Conservation (phyloP, 2,113 vertebrate species). For the Oreochromis spilurus region DNA sequence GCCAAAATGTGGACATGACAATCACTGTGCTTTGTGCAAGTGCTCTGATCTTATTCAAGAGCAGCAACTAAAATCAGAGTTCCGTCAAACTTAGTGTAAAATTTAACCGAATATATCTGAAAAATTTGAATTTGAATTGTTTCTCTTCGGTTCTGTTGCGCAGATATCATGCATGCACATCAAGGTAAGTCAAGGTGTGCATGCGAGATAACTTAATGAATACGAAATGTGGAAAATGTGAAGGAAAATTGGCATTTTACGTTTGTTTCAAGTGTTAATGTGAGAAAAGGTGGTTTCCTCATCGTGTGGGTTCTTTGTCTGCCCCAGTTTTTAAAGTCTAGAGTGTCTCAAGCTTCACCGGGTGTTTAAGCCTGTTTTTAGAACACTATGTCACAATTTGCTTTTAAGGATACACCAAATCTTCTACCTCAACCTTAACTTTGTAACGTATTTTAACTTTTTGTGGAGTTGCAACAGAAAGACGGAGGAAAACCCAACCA, state of each 20-base stretch:
- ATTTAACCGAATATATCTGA: neutral
- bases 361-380: neutral
- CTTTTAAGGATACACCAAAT: neutral
- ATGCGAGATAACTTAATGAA: neutral
- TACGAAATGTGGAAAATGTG: neutral
- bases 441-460: neutral
- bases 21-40: neutral
- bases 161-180: neutral
- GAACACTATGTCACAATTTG: neutral
- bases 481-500: neutral
- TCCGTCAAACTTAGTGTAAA: neutral
- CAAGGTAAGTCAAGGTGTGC: neutral
- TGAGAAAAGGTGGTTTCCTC: neutral
- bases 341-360: neutral
- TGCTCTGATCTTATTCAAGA: neutral
- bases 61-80: neutral
- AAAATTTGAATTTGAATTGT: neutral
- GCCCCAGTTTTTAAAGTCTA: neutral
- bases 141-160: neutral
- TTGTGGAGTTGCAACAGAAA: neutral
- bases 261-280: neutral
- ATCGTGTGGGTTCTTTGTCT: neutral
- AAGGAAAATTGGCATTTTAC: neutral
- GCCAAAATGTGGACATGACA: neutral
- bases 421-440: neutral